phyloP scores from a whole-genome alignment of 2,113 vertebrate species.

The Casuarius casuarius region DNA sequence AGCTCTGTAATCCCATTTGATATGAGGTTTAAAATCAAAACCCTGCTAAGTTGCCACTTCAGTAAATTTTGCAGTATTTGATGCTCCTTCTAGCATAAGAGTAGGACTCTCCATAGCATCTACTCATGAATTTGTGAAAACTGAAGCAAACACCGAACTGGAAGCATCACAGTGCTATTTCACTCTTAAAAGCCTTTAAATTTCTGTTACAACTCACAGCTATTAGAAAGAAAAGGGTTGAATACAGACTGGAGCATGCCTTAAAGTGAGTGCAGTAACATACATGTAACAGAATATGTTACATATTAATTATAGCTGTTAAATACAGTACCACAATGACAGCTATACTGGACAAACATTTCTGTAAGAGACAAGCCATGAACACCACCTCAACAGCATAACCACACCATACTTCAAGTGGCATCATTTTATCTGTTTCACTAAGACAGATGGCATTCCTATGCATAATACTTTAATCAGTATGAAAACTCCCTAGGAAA shows the following conservation, averaged over 20 bases:
- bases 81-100: not conserved
- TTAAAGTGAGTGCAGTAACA: not conserved
- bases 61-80: not conserved
- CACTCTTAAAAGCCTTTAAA: not conserved
- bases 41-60: not conserved
- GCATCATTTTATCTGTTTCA: not conserved
- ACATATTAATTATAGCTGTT: not conserved
- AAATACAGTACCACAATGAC: not conserved
- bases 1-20: no score
- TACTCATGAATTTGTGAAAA: not conserved
- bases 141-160: not conserved
- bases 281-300: not conserved
- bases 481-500: not conserved
- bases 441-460: not conserved
- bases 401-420: not conserved
- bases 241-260: fast-evolving
- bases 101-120: not conserved
- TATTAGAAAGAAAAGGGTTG: not conserved
- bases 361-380: not conserved
- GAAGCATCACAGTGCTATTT: not conserved
- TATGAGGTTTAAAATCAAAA: not conserved
- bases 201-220: not conserved
- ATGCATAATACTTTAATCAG: not conserved
- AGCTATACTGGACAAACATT: not conserved
- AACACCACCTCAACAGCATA: not conserved